These are phyloP conservation scores for Ascidia mentula DNA, from an alignment of 23 tunicate genomes.

Conservation along the genomic window DNA sequence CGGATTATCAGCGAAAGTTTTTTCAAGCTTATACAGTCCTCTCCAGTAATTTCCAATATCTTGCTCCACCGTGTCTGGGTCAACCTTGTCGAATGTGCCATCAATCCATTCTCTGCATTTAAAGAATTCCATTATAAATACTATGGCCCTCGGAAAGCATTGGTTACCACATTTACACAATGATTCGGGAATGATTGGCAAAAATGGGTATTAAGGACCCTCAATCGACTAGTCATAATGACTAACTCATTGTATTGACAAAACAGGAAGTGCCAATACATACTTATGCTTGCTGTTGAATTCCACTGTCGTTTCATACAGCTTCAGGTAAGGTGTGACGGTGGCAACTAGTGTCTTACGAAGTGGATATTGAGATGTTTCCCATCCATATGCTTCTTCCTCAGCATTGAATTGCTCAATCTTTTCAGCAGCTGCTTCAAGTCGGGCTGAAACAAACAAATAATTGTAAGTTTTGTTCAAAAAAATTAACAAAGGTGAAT, in stretches of 20 bases:
- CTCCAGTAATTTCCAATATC: slow-evolving; percentile 94
- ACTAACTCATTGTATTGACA: no score
- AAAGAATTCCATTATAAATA: no score
- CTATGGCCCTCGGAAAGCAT: no score
- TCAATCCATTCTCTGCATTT: slow-evolving; percentile 86
- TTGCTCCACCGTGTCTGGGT: slow-evolving; percentile 96
- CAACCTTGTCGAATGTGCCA: slow-evolving; percentile 86
- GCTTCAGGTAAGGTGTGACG: slow-evolving; percentile 72
- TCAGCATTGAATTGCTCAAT: slow-evolving; percentile 95
- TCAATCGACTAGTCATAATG: no score
- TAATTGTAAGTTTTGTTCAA: neutral
- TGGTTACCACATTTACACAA: no score
- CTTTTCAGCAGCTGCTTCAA: slow-evolving; percentile 89
- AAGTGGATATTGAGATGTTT: slow-evolving; percentile 86
- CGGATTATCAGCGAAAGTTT: slow-evolving; percentile 86
- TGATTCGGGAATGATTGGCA: no score
- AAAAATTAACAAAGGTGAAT: neutral
- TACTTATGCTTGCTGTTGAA: slow-evolving; percentile 88
- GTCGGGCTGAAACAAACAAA: slow-evolving; percentile 46
- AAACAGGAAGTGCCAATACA: no score
- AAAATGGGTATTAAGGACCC: no score
- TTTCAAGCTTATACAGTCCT: slow-evolving; percentile 92
- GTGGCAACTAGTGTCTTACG: slow-evolving; percentile 72
- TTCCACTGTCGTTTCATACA: slow-evolving; percentile 86
- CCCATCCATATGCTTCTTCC: slow-evolving; percentile 99